Percentiles rank a stretch among this genome's conserved stretches.
Evolutionary conservation across 2,113 vertebrate species (phyloP).

Genomic region (Athene noctua): DNA sequence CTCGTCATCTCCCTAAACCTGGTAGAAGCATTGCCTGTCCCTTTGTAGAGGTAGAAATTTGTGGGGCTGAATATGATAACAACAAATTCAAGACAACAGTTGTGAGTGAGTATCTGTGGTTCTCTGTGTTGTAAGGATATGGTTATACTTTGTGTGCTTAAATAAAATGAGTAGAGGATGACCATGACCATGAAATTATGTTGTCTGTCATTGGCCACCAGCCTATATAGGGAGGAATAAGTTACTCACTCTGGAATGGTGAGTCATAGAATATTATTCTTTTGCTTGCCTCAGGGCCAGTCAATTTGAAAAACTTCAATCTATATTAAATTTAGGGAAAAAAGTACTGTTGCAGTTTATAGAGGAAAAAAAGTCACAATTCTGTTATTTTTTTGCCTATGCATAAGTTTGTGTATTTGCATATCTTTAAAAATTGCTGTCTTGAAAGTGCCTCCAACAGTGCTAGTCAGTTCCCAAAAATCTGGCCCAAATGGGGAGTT

Average conservation of each 20-base stretch:
- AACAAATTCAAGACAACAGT: constrained; percentile 92
- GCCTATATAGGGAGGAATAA: background rate
- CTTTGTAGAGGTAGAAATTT: constrained; percentile 95
- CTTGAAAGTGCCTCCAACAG: background rate
- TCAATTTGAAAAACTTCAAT: background rate
- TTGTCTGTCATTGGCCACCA: background rate
- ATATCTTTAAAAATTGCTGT: background rate
- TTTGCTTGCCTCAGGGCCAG: background rate
- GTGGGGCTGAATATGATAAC: constrained; percentile 85
- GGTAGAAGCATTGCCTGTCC: constrained; percentile 92
- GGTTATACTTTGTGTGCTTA: background rate
- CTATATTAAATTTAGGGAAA: background rate
- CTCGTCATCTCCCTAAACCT: constrained; percentile 90
- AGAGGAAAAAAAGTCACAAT: background rate
- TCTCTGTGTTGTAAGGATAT: background rate
- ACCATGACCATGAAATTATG: background rate
- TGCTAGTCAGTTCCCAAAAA: background rate
- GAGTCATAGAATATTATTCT: background rate
- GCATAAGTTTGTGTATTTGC: background rate
- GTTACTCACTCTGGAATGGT: background rate
- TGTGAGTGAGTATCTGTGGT: constrained; percentile 75
- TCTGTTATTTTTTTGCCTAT: background rate
- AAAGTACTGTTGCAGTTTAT: background rate
- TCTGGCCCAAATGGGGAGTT: background rate
- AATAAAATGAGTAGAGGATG: background rate